Evolutionary conservation across 2,888 invertebrate species (phyloP).

Genomic region (Periphyllus acericola): DNA sequence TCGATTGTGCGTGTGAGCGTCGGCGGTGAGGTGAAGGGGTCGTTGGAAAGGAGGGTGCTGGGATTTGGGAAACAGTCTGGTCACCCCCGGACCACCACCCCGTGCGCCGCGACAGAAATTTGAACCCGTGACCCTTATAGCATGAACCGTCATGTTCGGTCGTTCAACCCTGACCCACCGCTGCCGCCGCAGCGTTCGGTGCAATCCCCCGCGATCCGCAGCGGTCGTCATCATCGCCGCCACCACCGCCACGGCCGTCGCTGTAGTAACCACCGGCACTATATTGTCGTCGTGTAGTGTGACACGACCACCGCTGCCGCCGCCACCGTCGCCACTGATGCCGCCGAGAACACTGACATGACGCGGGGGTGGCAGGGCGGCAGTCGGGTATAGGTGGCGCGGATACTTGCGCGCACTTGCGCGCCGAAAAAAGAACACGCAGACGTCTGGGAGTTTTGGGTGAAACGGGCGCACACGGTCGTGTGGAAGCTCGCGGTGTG

Average conservation of each 20-base stretch:
- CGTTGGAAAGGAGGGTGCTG: background rate
- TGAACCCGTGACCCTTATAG: conserved; percentile 43
- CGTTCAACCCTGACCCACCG: conserved; percentile 51
- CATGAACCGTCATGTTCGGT: conserved; percentile 7
- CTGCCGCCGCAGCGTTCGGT: conserved; percentile 29
- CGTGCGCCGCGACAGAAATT: background rate
- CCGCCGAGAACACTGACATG: background rate
- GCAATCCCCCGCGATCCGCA: conserved; percentile 36
- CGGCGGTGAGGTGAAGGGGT: background rate
- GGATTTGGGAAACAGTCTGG: conserved; percentile 8
- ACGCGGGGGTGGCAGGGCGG: background rate
- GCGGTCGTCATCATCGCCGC: background rate
- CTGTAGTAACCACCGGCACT: background rate
- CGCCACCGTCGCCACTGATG: background rate
- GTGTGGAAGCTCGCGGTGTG: background rate
- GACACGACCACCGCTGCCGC: background rate
- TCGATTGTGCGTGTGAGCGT: background rate
- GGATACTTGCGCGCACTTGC: conserved; percentile 32
- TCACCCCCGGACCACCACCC: background rate
- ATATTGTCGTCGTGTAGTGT: background rate
- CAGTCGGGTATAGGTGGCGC: background rate
- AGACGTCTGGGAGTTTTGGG: conserved; percentile 11
- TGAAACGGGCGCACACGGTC: background rate
- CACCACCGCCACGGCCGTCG: background rate
- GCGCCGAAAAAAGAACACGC: conserved; percentile 21